phyloP scores from a whole-genome alignment of 2,797 vertebrate species.

The Gila robusta region DNA sequence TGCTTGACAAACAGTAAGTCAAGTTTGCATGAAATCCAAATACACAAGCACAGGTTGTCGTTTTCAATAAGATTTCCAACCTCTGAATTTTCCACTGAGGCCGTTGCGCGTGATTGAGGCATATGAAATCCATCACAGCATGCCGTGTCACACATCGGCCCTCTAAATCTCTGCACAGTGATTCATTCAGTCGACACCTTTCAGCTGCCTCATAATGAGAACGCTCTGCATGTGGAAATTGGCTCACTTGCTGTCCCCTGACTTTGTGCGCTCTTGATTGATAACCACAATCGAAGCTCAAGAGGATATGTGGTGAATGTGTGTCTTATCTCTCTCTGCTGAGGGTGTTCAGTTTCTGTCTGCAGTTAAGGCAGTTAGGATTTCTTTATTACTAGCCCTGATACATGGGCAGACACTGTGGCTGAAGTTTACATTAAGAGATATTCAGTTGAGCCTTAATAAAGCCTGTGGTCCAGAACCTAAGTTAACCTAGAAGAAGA shows the following conservation, averaged over 20 bases:
- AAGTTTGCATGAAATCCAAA: slow-evolving; percentile 23
- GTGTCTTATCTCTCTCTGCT: slow-evolving; percentile 40
- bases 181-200: slow-evolving; percentile 59
- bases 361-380: slow-evolving; percentile 11
- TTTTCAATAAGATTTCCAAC: slow-evolving; percentile 14
- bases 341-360: slow-evolving; percentile 24
- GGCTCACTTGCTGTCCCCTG: slow-evolving; percentile 55
- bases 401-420: background rate
- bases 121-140: slow-evolving; percentile 61
- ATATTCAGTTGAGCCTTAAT: background rate
- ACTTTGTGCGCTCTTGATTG: slow-evolving; percentile 59
- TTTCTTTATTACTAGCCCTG: slow-evolving; percentile 41
- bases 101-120: slow-evolving; percentile 54
- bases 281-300: slow-evolving; percentile 65
- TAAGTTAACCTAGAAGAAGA: slow-evolving; percentile 13
- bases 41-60: background rate
- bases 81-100: slow-evolving; percentile 25
- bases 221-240: slow-evolving; percentile 56
- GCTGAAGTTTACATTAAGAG: background rate
- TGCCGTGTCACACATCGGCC: slow-evolving; percentile 59
- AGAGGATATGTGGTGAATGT: slow-evolving; percentile 49
- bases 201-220: slow-evolving; percentile 56
- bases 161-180: slow-evolving; percentile 54
- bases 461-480: background rate
- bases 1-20: background rate